phyloP scores from a whole-genome alignment of 2,113 vertebrate genomes.

The Bambusicola thoracicus region DNA sequence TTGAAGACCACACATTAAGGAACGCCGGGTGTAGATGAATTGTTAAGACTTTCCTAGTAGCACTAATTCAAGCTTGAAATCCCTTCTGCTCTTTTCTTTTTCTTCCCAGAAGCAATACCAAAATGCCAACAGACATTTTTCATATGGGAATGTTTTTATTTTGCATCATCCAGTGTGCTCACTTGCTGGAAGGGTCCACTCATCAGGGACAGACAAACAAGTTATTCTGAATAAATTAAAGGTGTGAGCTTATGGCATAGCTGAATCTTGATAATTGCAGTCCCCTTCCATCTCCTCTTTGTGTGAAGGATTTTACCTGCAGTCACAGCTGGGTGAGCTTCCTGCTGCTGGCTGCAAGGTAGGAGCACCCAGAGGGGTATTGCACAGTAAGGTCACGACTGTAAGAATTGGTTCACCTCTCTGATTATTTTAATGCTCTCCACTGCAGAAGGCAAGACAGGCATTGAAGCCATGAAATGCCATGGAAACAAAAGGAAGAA shows the following conservation, averaged over 20 bases:
- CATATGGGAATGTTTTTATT: neutral
- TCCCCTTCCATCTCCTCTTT: neutral
- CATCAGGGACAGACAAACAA: neutral
- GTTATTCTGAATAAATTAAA: neutral
- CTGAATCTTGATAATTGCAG: neutral
- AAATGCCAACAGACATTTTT: constrained; percentile 10
- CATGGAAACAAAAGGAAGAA: neutral
- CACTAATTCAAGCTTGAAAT: neutral
- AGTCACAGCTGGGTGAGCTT: neutral
- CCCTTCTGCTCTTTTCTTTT: neutral
- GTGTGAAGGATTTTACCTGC: neutral
- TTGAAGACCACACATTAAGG: constrained; percentile 50
- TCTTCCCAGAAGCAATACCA: constrained; percentile 9
- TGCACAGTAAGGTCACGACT: neutral
- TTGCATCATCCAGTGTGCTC: neutral
- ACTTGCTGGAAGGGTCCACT: neutral
- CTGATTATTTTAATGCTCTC: neutral
- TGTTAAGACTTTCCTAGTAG: neutral
- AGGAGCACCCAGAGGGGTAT: neutral
- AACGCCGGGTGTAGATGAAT: neutral
- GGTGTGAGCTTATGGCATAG: neutral
- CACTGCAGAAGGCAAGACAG: neutral
- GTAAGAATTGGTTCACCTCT: neutral
- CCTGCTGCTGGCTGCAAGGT: neutral
- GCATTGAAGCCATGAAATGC: neutral